Conservation (phyloP, 2,797 vertebrate genomes). For the Urocyon cinereoargenteus region DNA sequence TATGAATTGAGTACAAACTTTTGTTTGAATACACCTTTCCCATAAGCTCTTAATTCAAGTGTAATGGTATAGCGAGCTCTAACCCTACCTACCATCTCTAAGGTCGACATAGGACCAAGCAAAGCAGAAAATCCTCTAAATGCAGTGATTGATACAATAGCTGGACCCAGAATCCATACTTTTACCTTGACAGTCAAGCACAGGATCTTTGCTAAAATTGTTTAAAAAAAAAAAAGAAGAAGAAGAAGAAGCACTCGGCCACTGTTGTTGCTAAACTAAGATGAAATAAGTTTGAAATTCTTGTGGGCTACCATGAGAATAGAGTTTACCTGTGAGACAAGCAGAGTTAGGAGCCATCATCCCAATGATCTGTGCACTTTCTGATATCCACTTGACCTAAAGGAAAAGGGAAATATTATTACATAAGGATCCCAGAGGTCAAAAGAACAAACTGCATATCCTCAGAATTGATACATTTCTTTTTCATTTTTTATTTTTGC, state of each 20-base stretch:
- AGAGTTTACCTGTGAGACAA: not conserved
- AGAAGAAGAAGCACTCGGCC: not conserved
- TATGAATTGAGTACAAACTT: not conserved
- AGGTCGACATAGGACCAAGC: not conserved
- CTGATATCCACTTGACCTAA: not conserved
- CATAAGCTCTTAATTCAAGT: not conserved
- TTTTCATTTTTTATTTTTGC: not conserved
- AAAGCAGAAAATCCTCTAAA: not conserved
- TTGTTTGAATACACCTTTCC: not conserved
- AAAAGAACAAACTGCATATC: not conserved
- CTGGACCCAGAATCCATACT: not conserved
- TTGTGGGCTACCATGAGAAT: not conserved
- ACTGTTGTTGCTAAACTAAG: not conserved
- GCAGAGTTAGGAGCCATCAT: not conserved
- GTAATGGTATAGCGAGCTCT: not conserved
- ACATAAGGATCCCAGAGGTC: not conserved
- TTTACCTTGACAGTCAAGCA: not conserved
- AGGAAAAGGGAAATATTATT: not conserved
- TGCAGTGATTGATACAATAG: not conserved
- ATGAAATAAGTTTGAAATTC: not conserved
- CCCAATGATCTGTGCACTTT: not conserved
- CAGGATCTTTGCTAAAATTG: not conserved
- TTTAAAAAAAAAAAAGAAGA: no score
- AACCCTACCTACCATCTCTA: not conserved
- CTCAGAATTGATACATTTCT: not conserved